Percentiles rank a stretch among this genome's conserved stretches.
Conservation (phyloP, 2,888 invertebrate species). For the Eupithecia exiguata region DNA sequence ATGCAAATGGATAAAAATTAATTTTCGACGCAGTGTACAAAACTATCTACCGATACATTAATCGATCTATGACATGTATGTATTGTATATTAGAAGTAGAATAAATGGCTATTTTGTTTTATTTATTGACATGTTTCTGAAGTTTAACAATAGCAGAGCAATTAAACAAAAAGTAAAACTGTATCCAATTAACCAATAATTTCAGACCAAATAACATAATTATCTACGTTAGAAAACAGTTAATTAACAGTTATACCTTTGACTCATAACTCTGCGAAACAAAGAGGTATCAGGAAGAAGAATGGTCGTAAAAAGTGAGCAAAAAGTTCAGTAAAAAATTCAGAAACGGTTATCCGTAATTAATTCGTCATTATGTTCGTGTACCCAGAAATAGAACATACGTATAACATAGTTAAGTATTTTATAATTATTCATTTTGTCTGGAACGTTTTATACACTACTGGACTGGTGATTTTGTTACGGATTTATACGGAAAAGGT, state of each 20-base stretch:
- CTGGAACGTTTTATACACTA: too few relatives aligned
- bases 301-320: constrained; percentile 8
- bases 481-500: too few relatives aligned
- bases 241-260: constrained; percentile 11
- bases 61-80: too few relatives aligned
- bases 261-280: constrained; percentile 6
- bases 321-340: constrained; percentile 11
- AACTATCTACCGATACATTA: too few relatives aligned
- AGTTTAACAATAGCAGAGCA: too few relatives aligned
- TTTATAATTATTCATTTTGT: not conserved
- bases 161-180: too few relatives aligned
- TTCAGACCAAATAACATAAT: not conserved
- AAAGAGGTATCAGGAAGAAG: constrained; percentile 16
- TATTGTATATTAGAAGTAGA: too few relatives aligned
- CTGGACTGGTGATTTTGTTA: too few relatives aligned
- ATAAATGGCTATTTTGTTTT: too few relatives aligned
- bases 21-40: too few relatives aligned
- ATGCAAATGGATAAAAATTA: too few relatives aligned
- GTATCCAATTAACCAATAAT: not conserved
- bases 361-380: not conserved
- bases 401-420: not conserved
- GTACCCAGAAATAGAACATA: not conserved
- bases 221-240: not conserved
- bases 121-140: too few relatives aligned
- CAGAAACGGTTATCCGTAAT: constrained; percentile 16